phyloP scores from a whole-genome alignment of 2,888 invertebrate genomes.

The Saturnia pavonia region DNA sequence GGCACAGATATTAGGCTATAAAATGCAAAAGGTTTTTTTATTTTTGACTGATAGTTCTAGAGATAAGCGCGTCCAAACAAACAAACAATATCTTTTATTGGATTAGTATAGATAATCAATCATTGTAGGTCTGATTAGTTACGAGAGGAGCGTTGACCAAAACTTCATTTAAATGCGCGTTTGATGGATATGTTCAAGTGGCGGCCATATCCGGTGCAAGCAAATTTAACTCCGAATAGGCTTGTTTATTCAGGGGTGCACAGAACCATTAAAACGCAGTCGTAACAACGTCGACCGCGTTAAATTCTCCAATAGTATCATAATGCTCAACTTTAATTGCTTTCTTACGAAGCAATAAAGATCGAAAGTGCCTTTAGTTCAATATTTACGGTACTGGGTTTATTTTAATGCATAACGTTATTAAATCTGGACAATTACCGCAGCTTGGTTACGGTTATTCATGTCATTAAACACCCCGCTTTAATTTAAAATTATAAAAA shows the following conservation, averaged over 20 bases:
- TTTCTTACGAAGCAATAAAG: constrained; percentile 77
- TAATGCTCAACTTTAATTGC: constrained; percentile 76
- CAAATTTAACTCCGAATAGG: constrained; percentile 77
- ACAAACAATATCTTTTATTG: too few species aligned
- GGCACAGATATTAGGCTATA: too few species aligned
- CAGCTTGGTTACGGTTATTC: constrained; percentile 36
- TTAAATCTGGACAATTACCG: constrained; percentile 60
- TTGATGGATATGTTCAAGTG: constrained; percentile 75
- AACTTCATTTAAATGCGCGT: constrained; percentile 57
- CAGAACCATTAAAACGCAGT: constrained; percentile 76
- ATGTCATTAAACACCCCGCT: constrained; percentile 40
- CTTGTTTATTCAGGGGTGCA: constrained; percentile 80
- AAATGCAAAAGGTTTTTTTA: too few species aligned
- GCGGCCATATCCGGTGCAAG: constrained; percentile 77
- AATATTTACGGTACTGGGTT: constrained; percentile 61
- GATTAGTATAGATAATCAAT: not conserved
- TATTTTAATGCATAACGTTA: constrained; percentile 63
- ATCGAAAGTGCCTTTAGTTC: constrained; percentile 66
- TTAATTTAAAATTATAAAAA: constrained; percentile 38
- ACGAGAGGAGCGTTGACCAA: constrained; percentile 62
- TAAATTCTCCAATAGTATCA: constrained; percentile 78
- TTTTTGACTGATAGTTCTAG: too few species aligned
- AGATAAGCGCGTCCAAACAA: too few species aligned
- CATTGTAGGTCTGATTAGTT: constrained; percentile 23
- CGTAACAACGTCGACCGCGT: constrained; percentile 74